Evolutionary conservation across 2,888 invertebrate genomes (phyloP).

Genomic region (Gandaritis pyraliata): DNA sequence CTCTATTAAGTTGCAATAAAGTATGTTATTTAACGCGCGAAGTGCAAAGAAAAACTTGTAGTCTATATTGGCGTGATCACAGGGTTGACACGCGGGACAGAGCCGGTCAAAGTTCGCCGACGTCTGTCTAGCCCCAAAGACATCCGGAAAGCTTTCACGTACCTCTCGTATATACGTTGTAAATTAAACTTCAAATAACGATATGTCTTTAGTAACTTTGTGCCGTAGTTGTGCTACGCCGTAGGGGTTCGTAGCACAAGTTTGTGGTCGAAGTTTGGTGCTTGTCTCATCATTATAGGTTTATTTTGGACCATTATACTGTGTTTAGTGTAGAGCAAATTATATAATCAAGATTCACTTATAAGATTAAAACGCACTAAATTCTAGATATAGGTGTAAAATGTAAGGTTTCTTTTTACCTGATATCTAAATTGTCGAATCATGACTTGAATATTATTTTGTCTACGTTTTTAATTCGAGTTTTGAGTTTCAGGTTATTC

Average conservation of each 20-base stretch:
- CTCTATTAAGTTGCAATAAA: conserved; percentile 27
- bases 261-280: conserved; percentile 26
- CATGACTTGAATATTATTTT: too few species aligned
- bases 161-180: conserved; percentile 36
- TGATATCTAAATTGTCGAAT: too few species aligned
- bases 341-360: too few species aligned
- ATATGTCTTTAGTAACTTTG: conserved; percentile 31
- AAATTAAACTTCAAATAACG: conserved; percentile 47
- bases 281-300: conserved; percentile 16
- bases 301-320: conserved; percentile 4
- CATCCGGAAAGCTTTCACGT: conserved; percentile 40
- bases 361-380: not conserved
- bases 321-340: conserved; percentile 1
- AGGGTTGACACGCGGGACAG: conserved; percentile 67
- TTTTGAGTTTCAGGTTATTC: too few species aligned
- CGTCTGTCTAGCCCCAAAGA: conserved; percentile 55
- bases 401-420: not conserved
- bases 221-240: conserved; percentile 26
- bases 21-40: conserved; percentile 19
- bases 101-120: conserved; percentile 65
- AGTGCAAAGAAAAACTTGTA: conserved; percentile 25
- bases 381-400: not conserved
- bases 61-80: conserved; percentile 75
- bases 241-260: conserved; percentile 31
- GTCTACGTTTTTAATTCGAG: too few species aligned